These are phyloP conservation scores for Camelus dromedarius DNA, from an alignment of 2,113 vertebrate species.

Conservation along the genomic window DNA sequence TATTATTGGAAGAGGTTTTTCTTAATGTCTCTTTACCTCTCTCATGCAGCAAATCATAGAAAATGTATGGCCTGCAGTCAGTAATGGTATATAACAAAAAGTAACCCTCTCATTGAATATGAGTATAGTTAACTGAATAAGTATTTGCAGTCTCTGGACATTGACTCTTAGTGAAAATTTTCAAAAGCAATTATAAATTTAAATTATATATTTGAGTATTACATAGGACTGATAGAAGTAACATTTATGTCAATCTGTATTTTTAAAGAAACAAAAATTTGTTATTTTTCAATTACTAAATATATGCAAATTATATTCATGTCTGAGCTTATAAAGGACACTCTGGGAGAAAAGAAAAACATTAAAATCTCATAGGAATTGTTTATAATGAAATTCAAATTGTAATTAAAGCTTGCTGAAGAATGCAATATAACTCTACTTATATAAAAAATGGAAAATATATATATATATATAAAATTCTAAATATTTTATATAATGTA, in stretches of 20 bases:
- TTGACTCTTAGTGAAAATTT: background rate
- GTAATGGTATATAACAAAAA: background rate
- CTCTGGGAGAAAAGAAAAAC: background rate
- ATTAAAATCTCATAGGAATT: background rate
- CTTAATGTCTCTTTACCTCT: background rate
- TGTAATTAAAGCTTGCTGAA: background rate
- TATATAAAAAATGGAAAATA: background rate
- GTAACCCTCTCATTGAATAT: background rate
- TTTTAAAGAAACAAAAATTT: background rate
- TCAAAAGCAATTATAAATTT: background rate
- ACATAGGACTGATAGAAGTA: background rate
- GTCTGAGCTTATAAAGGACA: background rate
- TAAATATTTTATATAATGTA: background rate
- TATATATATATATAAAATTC: background rate
- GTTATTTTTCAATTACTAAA: background rate
- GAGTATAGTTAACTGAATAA: background rate
- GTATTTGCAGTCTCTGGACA: background rate
- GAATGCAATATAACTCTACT: background rate
- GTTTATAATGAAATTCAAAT: slow-evolving; percentile 2
- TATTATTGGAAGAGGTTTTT: background rate
- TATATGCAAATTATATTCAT: background rate
- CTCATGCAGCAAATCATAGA: background rate
- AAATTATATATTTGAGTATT: background rate
- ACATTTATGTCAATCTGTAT: background rate
- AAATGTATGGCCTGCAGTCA: background rate